These are phyloP conservation scores for Gephyroberyx darwinii DNA, from an alignment of 2,797 vertebrate species.

Conservation along the genomic window DNA sequence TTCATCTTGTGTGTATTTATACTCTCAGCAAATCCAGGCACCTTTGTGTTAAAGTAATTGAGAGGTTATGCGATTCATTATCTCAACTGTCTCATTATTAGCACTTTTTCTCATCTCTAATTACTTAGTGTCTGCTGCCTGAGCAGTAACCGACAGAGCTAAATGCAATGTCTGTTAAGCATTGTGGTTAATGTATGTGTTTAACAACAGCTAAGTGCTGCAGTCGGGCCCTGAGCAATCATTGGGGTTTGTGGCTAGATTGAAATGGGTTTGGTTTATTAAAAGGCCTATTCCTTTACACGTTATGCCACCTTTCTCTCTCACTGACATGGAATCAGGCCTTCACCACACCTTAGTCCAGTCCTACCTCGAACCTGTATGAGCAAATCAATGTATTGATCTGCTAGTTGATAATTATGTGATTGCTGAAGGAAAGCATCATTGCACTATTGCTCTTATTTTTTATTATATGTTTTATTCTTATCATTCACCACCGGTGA, in stretches of 20 bases:
- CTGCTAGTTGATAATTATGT: slow-evolving; percentile 39
- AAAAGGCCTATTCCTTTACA: not conserved
- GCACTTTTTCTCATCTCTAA: slow-evolving; percentile 38
- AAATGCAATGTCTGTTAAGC: slow-evolving; percentile 21
- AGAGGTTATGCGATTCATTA: slow-evolving; percentile 21
- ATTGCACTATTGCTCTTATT: no score
- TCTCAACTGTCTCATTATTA: slow-evolving; percentile 3
- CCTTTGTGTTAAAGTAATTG: not conserved
- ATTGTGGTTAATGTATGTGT: slow-evolving; percentile 35
- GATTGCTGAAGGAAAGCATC: no score
- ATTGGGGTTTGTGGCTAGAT: slow-evolving; percentile 25
- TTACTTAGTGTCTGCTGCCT: slow-evolving; percentile 30
- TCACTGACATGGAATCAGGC: not conserved
- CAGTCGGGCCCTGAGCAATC: slow-evolving; percentile 35
- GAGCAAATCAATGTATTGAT: slow-evolving; percentile 52
- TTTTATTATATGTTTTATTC: no score
- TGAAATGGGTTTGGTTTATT: slow-evolving; percentile 11
- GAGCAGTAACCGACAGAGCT: slow-evolving; percentile 44
- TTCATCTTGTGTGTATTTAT: slow-evolving; percentile 9
- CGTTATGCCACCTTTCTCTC: slow-evolving; percentile 13
- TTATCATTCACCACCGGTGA: slow-evolving; percentile 1
- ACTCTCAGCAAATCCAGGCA: not conserved
- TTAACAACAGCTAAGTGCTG: slow-evolving; percentile 39
- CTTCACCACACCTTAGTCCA: not conserved
- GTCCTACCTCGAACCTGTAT: not conserved